Evolutionary conservation across 2,888 invertebrate species (phyloP).

Genomic region (Ornithoptera priamus): DNA sequence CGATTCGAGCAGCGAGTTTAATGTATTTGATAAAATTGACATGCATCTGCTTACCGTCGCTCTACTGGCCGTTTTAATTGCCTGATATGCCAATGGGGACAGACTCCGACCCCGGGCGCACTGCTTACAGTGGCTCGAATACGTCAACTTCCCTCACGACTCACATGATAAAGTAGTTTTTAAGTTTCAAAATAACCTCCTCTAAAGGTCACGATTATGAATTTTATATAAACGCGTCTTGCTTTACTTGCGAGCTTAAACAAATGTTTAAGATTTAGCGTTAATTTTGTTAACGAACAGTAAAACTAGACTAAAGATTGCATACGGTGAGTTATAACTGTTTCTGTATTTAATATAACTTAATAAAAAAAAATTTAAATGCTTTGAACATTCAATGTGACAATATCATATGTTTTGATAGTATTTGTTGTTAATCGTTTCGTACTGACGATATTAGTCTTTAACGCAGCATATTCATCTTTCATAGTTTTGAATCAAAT

Average conservation of each 20-base stretch:
- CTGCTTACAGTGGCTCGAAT: constrained; percentile 45
- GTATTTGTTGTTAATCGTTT: too few relatives aligned
- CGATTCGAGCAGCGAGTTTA: constrained; percentile 71
- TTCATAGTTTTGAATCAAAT: too few relatives aligned
- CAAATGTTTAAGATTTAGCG: background rate
- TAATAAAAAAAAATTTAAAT: too few relatives aligned
- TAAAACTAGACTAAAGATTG: background rate
- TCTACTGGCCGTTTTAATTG: constrained; percentile 68
- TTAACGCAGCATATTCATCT: too few relatives aligned
- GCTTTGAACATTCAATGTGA: too few relatives aligned
- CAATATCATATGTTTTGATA: too few relatives aligned
- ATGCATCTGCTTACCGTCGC: constrained; percentile 74
- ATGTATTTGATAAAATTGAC: constrained; percentile 79
- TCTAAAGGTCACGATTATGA: constrained; percentile 33
- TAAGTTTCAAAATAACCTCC: constrained; percentile 28
- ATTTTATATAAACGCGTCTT: constrained; percentile 18
- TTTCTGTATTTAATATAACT: too few relatives aligned
- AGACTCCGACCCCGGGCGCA: constrained; percentile 39
- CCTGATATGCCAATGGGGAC: constrained; percentile 66
- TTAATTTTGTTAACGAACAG: background rate
- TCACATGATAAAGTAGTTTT: constrained; percentile 39
- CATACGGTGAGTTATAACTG: too few relatives aligned
- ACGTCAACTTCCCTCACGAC: constrained; percentile 53
- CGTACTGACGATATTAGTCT: too few relatives aligned
- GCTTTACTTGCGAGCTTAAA: constrained; percentile 2